phyloP scores from a whole-genome alignment of 1,140 invertebrate species.

The Plectrocnemia conspersa region DNA sequence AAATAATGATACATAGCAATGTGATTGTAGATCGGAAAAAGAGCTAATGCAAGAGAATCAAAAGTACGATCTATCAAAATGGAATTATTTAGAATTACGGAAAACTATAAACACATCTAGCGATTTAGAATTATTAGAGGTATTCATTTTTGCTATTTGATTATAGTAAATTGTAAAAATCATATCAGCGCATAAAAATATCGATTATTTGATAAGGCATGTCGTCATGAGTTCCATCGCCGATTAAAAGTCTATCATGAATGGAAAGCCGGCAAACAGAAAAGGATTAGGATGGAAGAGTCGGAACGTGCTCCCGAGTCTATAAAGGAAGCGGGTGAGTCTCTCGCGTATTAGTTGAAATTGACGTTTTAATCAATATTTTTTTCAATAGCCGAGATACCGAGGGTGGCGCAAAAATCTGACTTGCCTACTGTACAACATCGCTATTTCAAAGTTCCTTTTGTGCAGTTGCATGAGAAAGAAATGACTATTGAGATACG shows the following conservation, averaged over 20 bases:
- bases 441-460: slow-evolving; percentile 92
- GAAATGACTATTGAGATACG: slow-evolving; percentile 53
- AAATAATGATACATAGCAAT: too few relatives aligned
- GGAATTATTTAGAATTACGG: slow-evolving; percentile 95
- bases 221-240: slow-evolving; percentile 94
- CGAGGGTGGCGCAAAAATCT: slow-evolving; percentile 56
- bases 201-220: slow-evolving; percentile 62
- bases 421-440: slow-evolving; percentile 63
- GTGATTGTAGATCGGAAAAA: slow-evolving; percentile 67
- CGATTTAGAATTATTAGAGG: slow-evolving; percentile 85
- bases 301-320: slow-evolving; percentile 83
- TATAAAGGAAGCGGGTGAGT: slow-evolving; percentile 72
- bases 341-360: slow-evolving; percentile 1
- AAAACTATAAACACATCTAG: slow-evolving; percentile 98
- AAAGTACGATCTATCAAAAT: slow-evolving; percentile 93
- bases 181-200: not conserved
- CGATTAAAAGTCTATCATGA: slow-evolving; percentile 95
- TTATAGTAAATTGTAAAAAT: not conserved
- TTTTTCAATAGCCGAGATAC: slow-evolving; percentile 55
- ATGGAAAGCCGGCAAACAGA: slow-evolving; percentile 94
- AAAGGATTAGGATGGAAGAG: slow-evolving; percentile 73
- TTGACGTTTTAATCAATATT: slow-evolving; percentile 15
- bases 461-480: slow-evolving; percentile 63
- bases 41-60: slow-evolving; percentile 69
- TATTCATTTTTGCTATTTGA: slow-evolving; percentile 39